These are phyloP conservation scores for Hirundichthys speculiger DNA, from an alignment of 2,113 vertebrate species.

Conservation along the genomic window DNA sequence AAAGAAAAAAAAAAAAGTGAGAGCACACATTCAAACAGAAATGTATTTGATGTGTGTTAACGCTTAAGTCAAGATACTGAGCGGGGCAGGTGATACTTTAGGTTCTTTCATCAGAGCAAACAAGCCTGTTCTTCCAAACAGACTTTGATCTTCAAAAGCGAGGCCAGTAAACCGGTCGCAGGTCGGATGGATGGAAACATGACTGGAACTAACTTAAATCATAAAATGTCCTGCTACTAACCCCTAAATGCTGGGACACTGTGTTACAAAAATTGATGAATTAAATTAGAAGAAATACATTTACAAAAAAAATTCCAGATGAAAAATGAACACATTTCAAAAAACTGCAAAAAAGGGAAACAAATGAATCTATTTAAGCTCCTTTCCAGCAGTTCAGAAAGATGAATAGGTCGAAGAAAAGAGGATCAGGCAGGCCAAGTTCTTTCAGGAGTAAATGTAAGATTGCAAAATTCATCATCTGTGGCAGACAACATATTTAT, in stretches of 20 bases:
- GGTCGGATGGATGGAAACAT: not conserved
- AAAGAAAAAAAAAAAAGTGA: not conserved
- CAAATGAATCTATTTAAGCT: no score
- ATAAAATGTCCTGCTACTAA: not conserved
- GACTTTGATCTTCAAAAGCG: slow-evolving; percentile 79
- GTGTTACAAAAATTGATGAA: no score
- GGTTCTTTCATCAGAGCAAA: slow-evolving; percentile 82
- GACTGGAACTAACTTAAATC: not conserved
- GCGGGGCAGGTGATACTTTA: slow-evolving; percentile 46
- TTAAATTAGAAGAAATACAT: no score
- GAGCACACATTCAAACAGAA: slow-evolving; percentile 25
- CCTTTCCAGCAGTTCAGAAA: no score
- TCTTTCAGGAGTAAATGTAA: no score
- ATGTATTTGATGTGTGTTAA: slow-evolving; percentile 28
- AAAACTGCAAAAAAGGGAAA: no score
- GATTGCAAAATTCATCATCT: no score
- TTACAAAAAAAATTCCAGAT: not conserved
- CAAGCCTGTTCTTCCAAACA: slow-evolving; percentile 73
- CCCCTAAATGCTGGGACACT: not conserved
- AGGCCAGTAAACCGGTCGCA: slow-evolving; percentile 30
- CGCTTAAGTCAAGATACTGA: slow-evolving; percentile 67
- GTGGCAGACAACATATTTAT: not conserved
- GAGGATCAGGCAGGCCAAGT: no score
- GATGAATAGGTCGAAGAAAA: no score
- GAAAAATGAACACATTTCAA: not conserved